Evolutionary conservation across 2,113 vertebrate genomes (phyloP).

Genomic region (Glaucidium brasilianum): DNA sequence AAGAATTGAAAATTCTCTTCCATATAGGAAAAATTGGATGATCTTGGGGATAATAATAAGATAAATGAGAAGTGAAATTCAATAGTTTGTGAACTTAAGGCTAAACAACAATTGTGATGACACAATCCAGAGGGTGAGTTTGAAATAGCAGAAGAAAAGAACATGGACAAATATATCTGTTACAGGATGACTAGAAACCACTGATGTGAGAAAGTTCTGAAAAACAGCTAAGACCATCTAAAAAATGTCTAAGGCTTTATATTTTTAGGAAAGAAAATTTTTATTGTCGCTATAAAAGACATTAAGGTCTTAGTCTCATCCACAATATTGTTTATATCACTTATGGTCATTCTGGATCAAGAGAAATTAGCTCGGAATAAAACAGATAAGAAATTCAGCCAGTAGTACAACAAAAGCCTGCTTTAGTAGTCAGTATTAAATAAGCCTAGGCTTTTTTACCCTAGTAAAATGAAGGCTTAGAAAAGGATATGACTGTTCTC

Average conservation of each 20-base stretch:
- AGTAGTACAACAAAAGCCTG: not conserved
- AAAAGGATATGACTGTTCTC: not conserved
- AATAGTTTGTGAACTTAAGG: not conserved
- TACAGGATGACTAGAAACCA: not conserved
- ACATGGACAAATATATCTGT: not conserved
- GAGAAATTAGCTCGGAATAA: not conserved
- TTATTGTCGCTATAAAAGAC: not conserved
- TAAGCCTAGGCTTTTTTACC: not conserved
- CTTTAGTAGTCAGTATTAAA: not conserved
- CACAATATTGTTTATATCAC: not conserved
- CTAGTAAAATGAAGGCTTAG: not conserved
- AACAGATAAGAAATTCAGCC: not conserved
- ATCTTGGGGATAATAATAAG: constrained; percentile 3
- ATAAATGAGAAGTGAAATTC: constrained; percentile 38
- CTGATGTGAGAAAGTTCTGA: not conserved
- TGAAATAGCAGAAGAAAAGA: constrained; percentile 12
- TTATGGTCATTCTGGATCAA: not conserved
- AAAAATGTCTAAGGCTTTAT: not conserved
- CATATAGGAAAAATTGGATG: not conserved
- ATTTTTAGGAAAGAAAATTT: not conserved
- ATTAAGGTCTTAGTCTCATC: not conserved
- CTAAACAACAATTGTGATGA: not conserved
- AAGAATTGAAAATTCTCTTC: constrained; percentile 10
- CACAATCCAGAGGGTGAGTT: not conserved
- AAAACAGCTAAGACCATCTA: not conserved